Base-by-base conservation (phyloP, 2,888 invertebrate species). In the Boloria selene region DNA sequence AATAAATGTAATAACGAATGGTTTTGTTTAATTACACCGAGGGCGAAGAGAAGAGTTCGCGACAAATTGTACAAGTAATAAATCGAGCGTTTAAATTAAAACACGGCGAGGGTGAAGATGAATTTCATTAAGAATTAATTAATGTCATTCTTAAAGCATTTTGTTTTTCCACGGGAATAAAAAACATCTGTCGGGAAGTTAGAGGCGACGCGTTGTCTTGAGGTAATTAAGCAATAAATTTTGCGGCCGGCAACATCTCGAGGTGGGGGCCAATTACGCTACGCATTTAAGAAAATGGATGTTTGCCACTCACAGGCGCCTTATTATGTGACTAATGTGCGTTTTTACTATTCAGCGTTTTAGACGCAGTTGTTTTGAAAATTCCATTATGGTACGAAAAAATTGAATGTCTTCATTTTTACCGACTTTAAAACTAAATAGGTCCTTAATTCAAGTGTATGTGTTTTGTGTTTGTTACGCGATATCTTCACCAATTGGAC, bases 151-250 rank as follows among this genome's bases (percentile, higher is more conserved):
- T 92, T 91, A 88, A 88, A 85, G 82, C 84, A 89, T 90, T 90
- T 88, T 90, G 91, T 91, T 92, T 91, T 91, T 90, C 86, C 84
- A 75, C 82, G 82, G 81, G 89, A 83, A 89, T 91, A 92, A 92
- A 92, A 92, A 92, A 88, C 92, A 92, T 90, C 91, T 91, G 92
- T 87, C 80, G 86, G 82, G 80, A 80, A 78, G 82, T 74, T 79
- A 74, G 79, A 79, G 77, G 85, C 87, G 91, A 86, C 87, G 90
- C 83, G 86, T 88, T 88, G 88, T 87, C 90, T 88, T 87, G 85
- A 90, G 93, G 93, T 92, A 93, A 93, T 93, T 93, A 93, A 93
- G 93, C 82, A 92, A 93, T 93, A 93, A 92, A 93, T 93, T 92
- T 90, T 83, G 87, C 80, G 85, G 87, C 90, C 85, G 87, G 88